These are phyloP conservation scores for Eospalax fontanierii DNA, from an alignment of 2,797 vertebrate species.

Conservation along the genomic window DNA sequence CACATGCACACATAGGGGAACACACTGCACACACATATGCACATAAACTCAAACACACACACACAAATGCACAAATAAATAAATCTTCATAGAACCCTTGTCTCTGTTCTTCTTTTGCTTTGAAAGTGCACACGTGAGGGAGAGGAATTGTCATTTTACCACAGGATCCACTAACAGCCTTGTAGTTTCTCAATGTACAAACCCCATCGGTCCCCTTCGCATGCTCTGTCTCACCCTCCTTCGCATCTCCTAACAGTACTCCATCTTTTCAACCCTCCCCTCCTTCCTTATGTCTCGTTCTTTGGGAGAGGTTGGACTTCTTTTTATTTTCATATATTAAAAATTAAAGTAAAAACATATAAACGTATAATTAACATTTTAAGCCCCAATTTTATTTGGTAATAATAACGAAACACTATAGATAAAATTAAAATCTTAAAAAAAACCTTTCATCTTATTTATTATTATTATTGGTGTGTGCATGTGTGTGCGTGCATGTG, in stretches of 20 bases:
- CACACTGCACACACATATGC: neutral
- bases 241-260: neutral
- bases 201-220: too few species aligned
- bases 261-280: neutral
- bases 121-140: neutral
- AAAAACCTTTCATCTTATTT: too few species aligned
- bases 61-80: neutral
- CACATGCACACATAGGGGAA: neutral
- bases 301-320: neutral
- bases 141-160: neutral
- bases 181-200: neutral
- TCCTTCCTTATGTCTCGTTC: neutral
- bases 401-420: neutral
- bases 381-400: slow-evolving; percentile 25
- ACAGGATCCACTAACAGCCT: neutral
- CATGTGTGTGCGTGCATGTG: too few species aligned
- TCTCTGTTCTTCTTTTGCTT: slow-evolving; percentile 14
- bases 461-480: too few species aligned
- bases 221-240: neutral
- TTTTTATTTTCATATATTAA: slow-evolving; percentile 41
- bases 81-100: neutral
- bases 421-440: neutral
- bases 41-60: neutral
- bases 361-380: slow-evolving; percentile 11
- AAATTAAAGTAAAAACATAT: neutral